Evolutionary conservation across 2,888 invertebrate genomes (phyloP), one percentile per base, ranked within the genome.

Genomic region (Protonemura montana): DNA sequence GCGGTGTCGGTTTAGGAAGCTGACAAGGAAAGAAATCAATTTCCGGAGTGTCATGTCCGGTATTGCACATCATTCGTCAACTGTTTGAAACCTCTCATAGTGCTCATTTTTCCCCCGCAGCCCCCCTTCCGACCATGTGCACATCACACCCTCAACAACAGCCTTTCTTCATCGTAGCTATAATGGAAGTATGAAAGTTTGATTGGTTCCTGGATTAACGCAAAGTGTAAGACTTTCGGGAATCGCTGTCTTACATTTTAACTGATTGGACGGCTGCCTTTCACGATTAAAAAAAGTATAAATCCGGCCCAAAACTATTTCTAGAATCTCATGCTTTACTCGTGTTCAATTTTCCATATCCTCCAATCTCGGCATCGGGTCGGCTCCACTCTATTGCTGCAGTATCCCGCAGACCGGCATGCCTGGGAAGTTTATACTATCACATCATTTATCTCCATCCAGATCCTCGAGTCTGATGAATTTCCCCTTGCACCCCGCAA

Each of bases 381-480:
- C 59, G 59, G 59, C 21, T 59, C 21, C 59, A 59, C 59, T 21
- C 21, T 1, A 59, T 59, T 21, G 2, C 59, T 21, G 59, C 59
- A 59, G 59, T 21, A 21, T 59, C 59, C 59, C 59, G 21, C 59
- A 59, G 59, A 10, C 59, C 21, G 59, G 59, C 21, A 59, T 59
- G 59, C 59, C 13, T 59, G 28, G 26, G 3, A 78, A 78, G 78
- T 78, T 78, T 26, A 78, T 26, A 3, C 78, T 78, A 78, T 78
- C 78, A 29, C 27, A 81, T 81, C 81, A 81, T 81, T 81, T 81
- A 81, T 81, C 81, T 81, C 81, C 30, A n/a, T 81, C 81, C 29
- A 81, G 81, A 81, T 81, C 28, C 81, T 81, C n/a, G 29, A 81
- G 59, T 29, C 76, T 77, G 76, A 77, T 85, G 76, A 77, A 85